phyloP scores from a whole-genome alignment of 2,888 invertebrate genomes.

The Rotaria magnacalcarata region DNA sequence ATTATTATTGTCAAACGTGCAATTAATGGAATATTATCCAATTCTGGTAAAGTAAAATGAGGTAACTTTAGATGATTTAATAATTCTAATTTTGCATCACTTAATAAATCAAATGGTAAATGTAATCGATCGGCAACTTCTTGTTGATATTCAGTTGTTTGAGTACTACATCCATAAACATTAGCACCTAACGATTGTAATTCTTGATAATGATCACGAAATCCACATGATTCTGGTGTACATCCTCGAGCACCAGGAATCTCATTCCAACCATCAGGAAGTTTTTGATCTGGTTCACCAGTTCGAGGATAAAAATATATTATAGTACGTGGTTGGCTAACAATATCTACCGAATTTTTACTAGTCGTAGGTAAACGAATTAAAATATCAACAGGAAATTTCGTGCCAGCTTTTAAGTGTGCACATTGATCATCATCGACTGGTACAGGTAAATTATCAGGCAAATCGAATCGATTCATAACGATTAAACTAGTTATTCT shows the following conservation, averaged over 20 bases:
- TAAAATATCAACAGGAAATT: conserved; percentile 7
- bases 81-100: conserved; percentile 16
- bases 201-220: conserved; percentile 27
- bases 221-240: conserved; percentile 33
- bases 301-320: conserved; percentile 25
- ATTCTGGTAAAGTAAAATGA: conserved; percentile 1
- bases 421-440: conserved; percentile 27
- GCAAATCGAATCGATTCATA: not conserved
- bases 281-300: not conserved
- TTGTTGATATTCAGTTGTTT: conserved; percentile 30
- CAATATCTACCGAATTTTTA: not conserved
- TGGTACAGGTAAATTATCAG: not conserved
- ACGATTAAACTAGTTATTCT: not conserved
- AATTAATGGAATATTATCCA: conserved; percentile 21
- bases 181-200: conserved; percentile 15
- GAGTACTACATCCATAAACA: conserved; percentile 33
- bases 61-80: conserved; percentile 7
- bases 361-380: not conserved
- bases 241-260: conserved; percentile 10
- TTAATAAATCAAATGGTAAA: conserved; percentile 26
- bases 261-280: conserved; percentile 7
- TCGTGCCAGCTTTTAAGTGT: not conserved
- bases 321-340: not conserved
- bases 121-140: conserved; percentile 16
- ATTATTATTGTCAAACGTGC: conserved; percentile 16